Evolutionary conservation across 2,113 vertebrate species (phyloP).

Genomic region (Paratilapia polleni): DNA sequence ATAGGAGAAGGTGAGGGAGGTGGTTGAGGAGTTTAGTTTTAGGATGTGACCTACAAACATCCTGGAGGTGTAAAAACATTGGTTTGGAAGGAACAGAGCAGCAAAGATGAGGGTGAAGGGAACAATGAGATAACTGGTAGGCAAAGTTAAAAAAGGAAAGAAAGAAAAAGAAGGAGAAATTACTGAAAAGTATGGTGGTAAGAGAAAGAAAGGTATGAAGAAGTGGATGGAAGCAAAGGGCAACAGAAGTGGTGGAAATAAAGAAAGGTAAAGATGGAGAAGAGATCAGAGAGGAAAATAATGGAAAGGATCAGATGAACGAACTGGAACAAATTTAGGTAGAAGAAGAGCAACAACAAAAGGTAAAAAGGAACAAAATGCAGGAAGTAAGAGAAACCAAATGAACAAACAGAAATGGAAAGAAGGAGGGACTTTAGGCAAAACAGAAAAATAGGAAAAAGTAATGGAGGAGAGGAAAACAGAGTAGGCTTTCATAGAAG

Average conservation of each 20-base stretch:
- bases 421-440: not conserved
- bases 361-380: fast-evolving
- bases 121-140: not conserved
- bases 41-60: conserved; percentile 4
- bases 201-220: not conserved
- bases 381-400: not conserved
- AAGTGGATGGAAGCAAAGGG: not conserved
- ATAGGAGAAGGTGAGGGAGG: not conserved
- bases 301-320: not conserved
- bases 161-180: not conserved
- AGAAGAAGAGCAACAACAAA: not conserved
- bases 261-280: not conserved
- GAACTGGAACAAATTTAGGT: not conserved
- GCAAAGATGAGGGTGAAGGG: not conserved
- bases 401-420: not conserved
- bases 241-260: not conserved
- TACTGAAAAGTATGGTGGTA: not conserved
- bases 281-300: too few relatives aligned
- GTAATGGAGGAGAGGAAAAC: too few relatives aligned
- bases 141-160: too few relatives aligned
- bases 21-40: not conserved
- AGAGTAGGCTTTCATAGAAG: not conserved
- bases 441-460: not conserved
- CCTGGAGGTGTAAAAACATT: not conserved
- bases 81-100: not conserved